These are phyloP conservation scores for Fregetta grallaria DNA, from an alignment of 2,113 vertebrate species.

Conservation along the genomic window DNA sequence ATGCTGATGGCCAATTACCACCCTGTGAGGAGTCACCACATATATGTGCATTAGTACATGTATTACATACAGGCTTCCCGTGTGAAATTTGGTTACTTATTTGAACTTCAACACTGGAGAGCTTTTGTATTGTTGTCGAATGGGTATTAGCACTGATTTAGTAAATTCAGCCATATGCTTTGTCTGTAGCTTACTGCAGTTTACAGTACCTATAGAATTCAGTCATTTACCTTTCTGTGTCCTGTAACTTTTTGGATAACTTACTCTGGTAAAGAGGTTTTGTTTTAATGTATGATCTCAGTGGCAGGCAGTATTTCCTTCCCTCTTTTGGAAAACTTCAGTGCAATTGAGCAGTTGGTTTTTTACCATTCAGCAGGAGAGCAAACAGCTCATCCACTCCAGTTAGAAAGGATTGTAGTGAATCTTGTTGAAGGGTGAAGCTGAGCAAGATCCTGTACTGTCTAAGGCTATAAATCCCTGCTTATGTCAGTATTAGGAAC, in stretches of 20 bases:
- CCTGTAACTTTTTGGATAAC: not conserved
- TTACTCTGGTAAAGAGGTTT: not conserved
- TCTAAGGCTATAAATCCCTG: not conserved
- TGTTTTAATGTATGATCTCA: not conserved
- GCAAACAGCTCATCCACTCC: not conserved
- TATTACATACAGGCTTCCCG: not conserved
- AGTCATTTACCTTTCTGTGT: not conserved
- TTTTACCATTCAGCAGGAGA: not conserved
- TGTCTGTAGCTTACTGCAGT: not conserved
- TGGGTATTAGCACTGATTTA: not conserved
- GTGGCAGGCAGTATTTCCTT: not conserved
- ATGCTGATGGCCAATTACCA: not conserved
- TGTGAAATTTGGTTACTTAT: not conserved
- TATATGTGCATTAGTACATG: not conserved
- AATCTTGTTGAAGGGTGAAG: not conserved
- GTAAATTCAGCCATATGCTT: not conserved
- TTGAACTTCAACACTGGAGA: not conserved
- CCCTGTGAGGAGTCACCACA: not conserved
- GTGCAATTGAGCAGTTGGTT: not conserved
- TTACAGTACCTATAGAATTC: not conserved
- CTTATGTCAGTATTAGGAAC: not conserved
- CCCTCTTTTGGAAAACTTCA: not conserved
- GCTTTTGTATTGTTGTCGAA: not conserved
- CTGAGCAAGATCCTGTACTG: not conserved
- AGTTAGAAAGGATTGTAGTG: not conserved